Evolutionary conservation across 2,113 vertebrate genomes (phyloP), one percentile per base, ranked within the genome.

Genomic region (Petromus typicus): DNA sequence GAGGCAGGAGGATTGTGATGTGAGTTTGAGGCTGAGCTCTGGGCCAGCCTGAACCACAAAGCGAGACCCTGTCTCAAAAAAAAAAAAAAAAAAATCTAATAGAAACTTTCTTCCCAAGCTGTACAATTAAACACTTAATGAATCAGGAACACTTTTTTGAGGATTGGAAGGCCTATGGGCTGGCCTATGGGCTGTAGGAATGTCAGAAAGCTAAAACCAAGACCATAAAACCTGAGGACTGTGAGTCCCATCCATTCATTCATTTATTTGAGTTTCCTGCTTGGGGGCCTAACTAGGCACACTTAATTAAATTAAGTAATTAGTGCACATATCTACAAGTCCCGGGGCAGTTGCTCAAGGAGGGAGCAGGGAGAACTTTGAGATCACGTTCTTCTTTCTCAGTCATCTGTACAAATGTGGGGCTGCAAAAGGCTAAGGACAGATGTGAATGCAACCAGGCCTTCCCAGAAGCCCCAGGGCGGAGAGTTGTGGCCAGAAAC

Each of bases 251-350:
- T 18, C 56, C 25, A 48, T 88, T 89, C 64, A 78, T 54, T 10
- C 51, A 14, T 90, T 90, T 56, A 73, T 82, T 85, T 73, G 82
- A 92, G 59, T 73, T 54, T 84, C 76, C 78, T 54, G 22, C 73
- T 81, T 73, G 78, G 79, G 59, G 61, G 73, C 82, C 81, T 95
- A 92, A 96, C 69, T 76, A 90, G 90, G 48, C 11, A 0, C 45
- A 86, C 83, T 89, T 89, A 45, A 89, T 82, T 80, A 90, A 94
- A 93, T 90, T 63, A 96, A 76, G 84, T 95, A 78, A 95, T 97
- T 92, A 92, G 54, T 27, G 32, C 75, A 76, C 93, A 80, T 64
- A 63, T 81, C 90, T 75, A 61, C 83, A 63, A 43, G 80, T 81
- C 78, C 84, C 85, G 11, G 90, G 85, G 85, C 63, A 64, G 14